Percentiles rank a stretch among this genome's conserved stretches.
These are phyloP conservation scores for Orthonyx spaldingii DNA, from an alignment of 2,113 vertebrate genomes.

Conservation along the genomic window DNA sequence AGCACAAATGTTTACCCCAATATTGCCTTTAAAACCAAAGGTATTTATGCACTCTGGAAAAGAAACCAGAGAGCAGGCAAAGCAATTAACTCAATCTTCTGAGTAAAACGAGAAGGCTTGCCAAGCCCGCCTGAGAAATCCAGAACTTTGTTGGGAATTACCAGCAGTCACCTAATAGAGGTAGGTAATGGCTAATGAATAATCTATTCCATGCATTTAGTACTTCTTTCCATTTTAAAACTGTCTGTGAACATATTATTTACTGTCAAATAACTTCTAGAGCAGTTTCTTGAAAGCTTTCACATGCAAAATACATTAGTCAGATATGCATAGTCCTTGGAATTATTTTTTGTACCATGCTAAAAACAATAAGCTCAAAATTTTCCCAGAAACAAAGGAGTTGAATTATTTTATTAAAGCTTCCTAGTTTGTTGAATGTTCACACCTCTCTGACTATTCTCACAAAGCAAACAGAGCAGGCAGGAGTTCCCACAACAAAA, in stretches of 20 bases:
- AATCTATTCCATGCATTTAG: not conserved
- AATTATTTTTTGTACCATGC: not conserved
- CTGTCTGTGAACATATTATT: not conserved
- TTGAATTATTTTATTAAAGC: not conserved
- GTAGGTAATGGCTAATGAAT: not conserved
- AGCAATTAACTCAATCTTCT: not conserved
- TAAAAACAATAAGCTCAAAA: not conserved
- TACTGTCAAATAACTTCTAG: not conserved
- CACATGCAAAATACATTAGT: not conserved
- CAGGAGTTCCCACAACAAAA: not conserved
- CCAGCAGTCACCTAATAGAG: not conserved
- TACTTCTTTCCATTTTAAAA: constrained; percentile 1
- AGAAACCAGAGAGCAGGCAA: not conserved
- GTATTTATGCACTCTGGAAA: not conserved
- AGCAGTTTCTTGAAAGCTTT: not conserved
- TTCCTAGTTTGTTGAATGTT: not conserved
- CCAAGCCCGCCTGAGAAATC: not conserved
- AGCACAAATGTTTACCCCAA: not conserved
- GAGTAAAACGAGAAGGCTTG: not conserved
- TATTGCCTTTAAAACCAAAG: not conserved
- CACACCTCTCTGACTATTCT: not conserved
- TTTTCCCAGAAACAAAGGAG: not conserved
- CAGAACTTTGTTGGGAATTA: not conserved
- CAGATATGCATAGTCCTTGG: not conserved
- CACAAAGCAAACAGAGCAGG: not conserved